A percentile compares a stretch with the other conserved stretches of the same genome.
phyloP scores from a whole-genome alignment of 2,797 vertebrate species.

The Oryzias sinensis region DNA sequence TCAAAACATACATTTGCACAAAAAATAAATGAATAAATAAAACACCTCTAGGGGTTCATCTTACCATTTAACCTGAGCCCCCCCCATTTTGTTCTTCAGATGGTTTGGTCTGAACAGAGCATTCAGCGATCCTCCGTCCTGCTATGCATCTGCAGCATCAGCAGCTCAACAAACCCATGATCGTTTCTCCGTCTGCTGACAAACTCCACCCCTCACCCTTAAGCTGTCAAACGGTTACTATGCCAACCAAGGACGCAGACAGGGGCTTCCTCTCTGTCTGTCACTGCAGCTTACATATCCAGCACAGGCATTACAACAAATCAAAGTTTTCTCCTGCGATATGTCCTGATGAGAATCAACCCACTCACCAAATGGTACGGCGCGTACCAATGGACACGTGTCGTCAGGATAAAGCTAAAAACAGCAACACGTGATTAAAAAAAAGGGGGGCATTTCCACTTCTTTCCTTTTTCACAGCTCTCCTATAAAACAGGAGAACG shows the following conservation, averaged over 20 bases:
- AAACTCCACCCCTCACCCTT: conserved; percentile 34
- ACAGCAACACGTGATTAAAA: conserved; percentile 43
- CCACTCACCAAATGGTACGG: too few relatives aligned
- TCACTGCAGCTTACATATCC: too few relatives aligned
- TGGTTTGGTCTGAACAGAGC: conserved; percentile 8
- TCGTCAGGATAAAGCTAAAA: too few relatives aligned
- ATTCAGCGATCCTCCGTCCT: conserved; percentile 13
- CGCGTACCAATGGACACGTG: too few relatives aligned
- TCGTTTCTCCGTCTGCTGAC: conserved; percentile 18
- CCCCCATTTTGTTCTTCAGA: conserved; percentile 56
- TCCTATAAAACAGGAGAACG: conserved; percentile 5
- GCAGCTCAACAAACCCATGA: conserved; percentile 47
- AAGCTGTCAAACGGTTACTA: conserved; percentile 29
- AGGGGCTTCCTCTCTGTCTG: not conserved
- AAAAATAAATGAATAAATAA: not conserved
- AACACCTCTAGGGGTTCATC: conserved; percentile 12
- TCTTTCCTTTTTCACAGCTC: conserved; percentile 21
- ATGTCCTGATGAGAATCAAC: too few relatives aligned
- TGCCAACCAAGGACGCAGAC: conserved; percentile 21
- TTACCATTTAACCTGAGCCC: conserved; percentile 72
- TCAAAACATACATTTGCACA: too few relatives aligned
- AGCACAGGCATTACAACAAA: too few relatives aligned
- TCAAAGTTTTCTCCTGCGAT: too few relatives aligned
- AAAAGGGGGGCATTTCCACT: conserved; percentile 23
- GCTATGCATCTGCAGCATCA: conserved; percentile 21